Base-by-base conservation (phyloP, 2,888 invertebrate genomes). In the Neocrepidodera transversa region DNA sequence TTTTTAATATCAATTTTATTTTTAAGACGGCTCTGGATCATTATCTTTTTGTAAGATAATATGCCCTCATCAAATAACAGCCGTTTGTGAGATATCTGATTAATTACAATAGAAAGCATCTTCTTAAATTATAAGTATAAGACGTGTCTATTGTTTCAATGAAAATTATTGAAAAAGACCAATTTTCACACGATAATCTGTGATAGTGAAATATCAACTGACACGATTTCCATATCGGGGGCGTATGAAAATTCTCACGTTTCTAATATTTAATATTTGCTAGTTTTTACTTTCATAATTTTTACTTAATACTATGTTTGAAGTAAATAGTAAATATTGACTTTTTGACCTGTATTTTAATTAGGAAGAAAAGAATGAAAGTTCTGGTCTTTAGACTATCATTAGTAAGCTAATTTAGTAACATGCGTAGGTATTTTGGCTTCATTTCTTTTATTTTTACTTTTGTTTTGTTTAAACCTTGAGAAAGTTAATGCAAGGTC, bases 181-280 rank as follows among this genome's bases (percentile, higher is more conserved):
- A n/a, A 55, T 55, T 60, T 60, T 60, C 60, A 55, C 60, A 55
- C 60, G 60, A 43, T 55, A 38, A 38, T 51, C 49, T 49, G 23
- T 14, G 38, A 13, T 38, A 38, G 56, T 38, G 23, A 42, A 42
- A 57, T 50, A 54, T 48, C 49, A 32, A 32, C 16, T 43, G 54
- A 43, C 59, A 49, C 20, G 45, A 54, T 50, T 60, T 60, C 38
- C 54, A 35, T 54, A 51, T 57, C 38, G 36, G 50, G 45, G 54
- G 43, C 59, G 49, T 50, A 45, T 32, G 20, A 48, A 52, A 60
- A 54, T 36, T 59, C 59, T 45, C 59, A 55, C 59, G 59, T 43
- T 45, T 50, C 54, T 18, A 49, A 42, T 40, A 28, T 36, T 42
- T 42, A 42, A 42, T 42, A 42, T 42, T 42, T 42, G 18, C 42